These are phyloP conservation scores for Oreochromis aureus DNA, from an alignment of 2,113 vertebrate genomes.

Conservation along the genomic window DNA sequence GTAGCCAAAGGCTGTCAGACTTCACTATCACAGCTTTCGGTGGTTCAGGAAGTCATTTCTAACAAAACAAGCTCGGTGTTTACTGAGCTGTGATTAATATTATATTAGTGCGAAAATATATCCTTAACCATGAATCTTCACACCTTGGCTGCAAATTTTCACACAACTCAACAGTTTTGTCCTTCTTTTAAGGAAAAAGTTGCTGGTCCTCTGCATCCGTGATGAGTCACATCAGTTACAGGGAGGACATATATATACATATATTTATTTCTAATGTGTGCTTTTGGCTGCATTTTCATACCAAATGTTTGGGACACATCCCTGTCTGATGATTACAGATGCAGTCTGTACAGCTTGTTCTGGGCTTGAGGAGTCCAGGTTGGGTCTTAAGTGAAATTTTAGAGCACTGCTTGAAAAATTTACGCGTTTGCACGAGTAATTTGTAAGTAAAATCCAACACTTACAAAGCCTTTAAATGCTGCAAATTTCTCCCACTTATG, in stretches of 20 bases:
- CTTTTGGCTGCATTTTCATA: not conserved
- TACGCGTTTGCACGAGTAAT: not conserved
- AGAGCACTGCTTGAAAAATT: not conserved
- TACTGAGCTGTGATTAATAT: slow-evolving; percentile 32
- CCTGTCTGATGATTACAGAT: not conserved
- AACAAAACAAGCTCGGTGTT: slow-evolving; percentile 15
- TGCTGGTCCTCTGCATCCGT: not conserved
- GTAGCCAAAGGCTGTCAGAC: not conserved
- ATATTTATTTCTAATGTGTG: not conserved
- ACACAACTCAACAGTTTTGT: slow-evolving; percentile 20
- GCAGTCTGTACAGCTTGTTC: not conserved
- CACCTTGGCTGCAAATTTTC: slow-evolving; percentile 47
- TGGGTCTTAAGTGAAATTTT: not conserved
- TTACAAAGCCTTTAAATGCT: not conserved
- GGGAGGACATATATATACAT: not conserved
- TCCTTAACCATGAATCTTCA: slow-evolving; percentile 39
- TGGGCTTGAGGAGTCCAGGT: not conserved
- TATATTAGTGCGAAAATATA: slow-evolving; percentile 31
- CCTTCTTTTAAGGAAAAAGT: not conserved
- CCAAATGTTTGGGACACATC: slow-evolving; percentile 4
- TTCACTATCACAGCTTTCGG: not conserved
- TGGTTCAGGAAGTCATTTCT: slow-evolving; percentile 2
- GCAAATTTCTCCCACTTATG: not conserved
- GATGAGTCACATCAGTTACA: slow-evolving; percentile 1
- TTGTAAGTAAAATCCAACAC: not conserved